Percentiles rank a stretch among this genome's conserved stretches.
Conservation (phyloP, 2,113 vertebrate genomes). For the Pitta sordida region DNA sequence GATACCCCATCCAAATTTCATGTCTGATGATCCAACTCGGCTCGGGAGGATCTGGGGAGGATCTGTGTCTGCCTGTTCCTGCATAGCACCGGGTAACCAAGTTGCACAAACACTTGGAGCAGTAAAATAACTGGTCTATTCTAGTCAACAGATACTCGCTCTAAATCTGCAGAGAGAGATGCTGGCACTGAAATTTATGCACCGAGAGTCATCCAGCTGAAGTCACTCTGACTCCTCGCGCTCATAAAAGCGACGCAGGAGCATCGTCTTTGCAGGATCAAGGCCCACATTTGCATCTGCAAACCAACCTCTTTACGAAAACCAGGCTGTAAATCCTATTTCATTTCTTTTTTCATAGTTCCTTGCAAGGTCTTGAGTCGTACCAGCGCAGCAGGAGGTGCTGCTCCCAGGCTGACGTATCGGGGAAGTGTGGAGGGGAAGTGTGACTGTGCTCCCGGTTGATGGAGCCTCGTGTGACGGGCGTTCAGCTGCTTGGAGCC, state of each 20-base stretch:
- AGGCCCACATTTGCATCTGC: neutral
- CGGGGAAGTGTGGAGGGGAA: neutral
- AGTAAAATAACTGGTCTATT: neutral
- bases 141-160: neutral
- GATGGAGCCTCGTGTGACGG: neutral
- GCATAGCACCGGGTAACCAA: neutral
- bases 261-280: neutral
- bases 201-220: slow-evolving; percentile 6
- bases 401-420: neutral
- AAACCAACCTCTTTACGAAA: neutral
- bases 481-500: neutral
- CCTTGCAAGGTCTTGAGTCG: neutral
- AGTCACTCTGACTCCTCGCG: neutral
- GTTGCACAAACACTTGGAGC: neutral
- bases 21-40: neutral
- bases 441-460: neutral
- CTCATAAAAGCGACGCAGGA: neutral
- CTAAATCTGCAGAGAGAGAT: neutral
- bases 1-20: neutral
- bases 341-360: neutral
- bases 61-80: neutral
- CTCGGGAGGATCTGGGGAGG: neutral
- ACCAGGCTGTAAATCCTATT: neutral
- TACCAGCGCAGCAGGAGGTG: neutral
- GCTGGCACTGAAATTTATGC: neutral